phyloP scores from a whole-genome alignment of 2,113 vertebrate species.

The Colinus virginianus region DNA sequence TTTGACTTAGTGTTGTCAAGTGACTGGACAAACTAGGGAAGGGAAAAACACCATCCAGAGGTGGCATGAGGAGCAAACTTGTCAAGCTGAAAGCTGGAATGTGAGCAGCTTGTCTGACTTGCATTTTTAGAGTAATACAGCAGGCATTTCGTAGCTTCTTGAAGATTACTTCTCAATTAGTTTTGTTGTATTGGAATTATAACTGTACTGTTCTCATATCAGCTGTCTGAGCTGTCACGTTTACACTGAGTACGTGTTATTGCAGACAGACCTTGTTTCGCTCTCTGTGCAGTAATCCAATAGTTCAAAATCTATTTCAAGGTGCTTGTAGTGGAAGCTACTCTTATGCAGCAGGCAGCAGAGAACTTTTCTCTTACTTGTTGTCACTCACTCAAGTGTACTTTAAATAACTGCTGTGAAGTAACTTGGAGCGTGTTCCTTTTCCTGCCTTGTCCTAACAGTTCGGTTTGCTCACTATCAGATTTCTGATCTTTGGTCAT shows the following conservation, averaged over 20 bases:
- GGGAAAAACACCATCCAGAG: constrained; percentile 25
- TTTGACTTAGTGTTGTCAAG: constrained; percentile 47
- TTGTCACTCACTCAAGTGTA: background rate
- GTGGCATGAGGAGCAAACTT: constrained; percentile 28
- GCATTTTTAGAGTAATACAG: constrained; percentile 53
- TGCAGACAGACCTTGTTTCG: constrained; percentile 1
- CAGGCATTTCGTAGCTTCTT: constrained; percentile 20
- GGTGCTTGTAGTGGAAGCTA: background rate
- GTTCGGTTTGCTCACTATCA: background rate
- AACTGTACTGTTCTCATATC: background rate
- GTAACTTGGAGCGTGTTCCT: background rate
- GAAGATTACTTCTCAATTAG: background rate
- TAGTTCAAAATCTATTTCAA: constrained; percentile 12
- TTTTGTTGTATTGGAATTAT: background rate
- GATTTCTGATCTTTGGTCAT: background rate
- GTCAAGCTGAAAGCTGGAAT: constrained; percentile 45
- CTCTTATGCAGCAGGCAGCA: background rate
- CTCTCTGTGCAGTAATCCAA: constrained; percentile 15
- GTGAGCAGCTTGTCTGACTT: constrained; percentile 62
- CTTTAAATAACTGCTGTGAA: background rate
- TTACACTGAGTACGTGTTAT: background rate
- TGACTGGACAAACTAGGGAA: constrained; percentile 27
- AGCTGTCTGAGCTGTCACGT: background rate
- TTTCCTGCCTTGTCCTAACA: background rate
- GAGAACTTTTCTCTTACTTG: background rate